phyloP scores from a whole-genome alignment of 2,797 vertebrate species.

The Microhierax caerulescens region DNA sequence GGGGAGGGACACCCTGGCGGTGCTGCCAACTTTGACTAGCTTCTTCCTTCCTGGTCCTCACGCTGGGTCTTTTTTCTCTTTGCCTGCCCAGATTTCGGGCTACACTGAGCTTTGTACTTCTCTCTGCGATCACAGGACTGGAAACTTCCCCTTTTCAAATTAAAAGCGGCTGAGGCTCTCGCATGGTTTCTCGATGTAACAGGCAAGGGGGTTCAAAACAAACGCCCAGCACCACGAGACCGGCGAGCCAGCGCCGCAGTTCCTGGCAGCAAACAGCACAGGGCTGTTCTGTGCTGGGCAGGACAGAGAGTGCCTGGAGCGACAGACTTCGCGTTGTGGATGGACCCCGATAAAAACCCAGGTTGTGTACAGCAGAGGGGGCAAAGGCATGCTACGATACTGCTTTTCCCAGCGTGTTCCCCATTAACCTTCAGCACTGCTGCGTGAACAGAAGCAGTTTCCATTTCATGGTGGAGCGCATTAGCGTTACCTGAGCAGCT shows the following conservation, averaged over 20 bases:
- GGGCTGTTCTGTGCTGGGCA: neutral
- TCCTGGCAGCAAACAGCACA: neutral
- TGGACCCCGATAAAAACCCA: neutral
- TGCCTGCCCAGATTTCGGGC: neutral
- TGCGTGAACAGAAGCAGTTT: neutral
- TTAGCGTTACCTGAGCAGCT: neutral
- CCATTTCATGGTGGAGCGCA: neutral
- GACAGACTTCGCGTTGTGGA: neutral
- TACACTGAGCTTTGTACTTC: neutral
- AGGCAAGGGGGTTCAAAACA: neutral
- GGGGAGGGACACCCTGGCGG: neutral
- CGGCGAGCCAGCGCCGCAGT: fast-evolving
- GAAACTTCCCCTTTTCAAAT: neutral
- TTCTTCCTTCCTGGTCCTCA: neutral
- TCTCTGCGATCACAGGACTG: neutral
- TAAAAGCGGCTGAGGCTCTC: neutral
- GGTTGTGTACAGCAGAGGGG: neutral
- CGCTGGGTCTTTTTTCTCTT: neutral
- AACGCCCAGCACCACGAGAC: neutral
- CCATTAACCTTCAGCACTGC: neutral
- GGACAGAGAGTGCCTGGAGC: neutral
- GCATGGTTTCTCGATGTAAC: fast-evolving
- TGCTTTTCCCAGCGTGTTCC: neutral
- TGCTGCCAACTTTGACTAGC: neutral
- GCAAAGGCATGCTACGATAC: neutral